phyloP scores from a whole-genome alignment of 2,797 vertebrate genomes.

The Liasis olivaceus region DNA sequence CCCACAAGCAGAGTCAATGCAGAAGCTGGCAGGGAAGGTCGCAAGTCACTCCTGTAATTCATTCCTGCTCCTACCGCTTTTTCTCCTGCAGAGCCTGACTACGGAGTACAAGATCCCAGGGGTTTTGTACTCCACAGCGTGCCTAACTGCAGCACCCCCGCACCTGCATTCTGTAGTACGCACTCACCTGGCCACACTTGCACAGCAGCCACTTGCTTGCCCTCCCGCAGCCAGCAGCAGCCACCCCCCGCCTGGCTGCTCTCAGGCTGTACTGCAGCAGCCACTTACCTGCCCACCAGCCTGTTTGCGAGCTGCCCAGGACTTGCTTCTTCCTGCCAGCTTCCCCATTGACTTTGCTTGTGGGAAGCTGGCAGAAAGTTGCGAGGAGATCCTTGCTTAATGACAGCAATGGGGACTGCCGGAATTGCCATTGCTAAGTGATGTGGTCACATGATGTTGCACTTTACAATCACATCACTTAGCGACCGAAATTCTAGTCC shows the following conservation, averaged over 20 bases:
- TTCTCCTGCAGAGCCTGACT: not conserved
- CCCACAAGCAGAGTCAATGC: not conserved
- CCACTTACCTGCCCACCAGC: not conserved
- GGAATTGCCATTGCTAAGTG: not conserved
- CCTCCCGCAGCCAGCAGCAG: not conserved
- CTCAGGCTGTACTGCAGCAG: not conserved
- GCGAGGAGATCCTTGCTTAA: not conserved
- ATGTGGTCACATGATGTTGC: not conserved
- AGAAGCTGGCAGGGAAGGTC: not conserved
- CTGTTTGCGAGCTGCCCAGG: not conserved
- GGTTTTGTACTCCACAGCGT: not conserved
- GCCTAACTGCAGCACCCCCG: not conserved
- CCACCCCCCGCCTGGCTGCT: not conserved
- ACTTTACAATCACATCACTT: not conserved
- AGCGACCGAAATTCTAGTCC: not conserved
- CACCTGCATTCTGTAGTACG: not conserved
- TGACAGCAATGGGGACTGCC: not conserved
- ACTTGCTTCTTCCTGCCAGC: not conserved
- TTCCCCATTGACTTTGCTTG: not conserved
- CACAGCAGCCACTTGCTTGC: not conserved
- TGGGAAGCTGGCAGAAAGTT: not conserved
- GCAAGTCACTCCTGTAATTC: not conserved
- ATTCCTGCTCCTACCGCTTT: not conserved
- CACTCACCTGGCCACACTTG: not conserved
- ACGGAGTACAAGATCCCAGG: not conserved